Evolutionary conservation across 2,888 invertebrate species (phyloP), one percentile per base, ranked within the genome.

Genomic region (Acleris sparsana): DNA sequence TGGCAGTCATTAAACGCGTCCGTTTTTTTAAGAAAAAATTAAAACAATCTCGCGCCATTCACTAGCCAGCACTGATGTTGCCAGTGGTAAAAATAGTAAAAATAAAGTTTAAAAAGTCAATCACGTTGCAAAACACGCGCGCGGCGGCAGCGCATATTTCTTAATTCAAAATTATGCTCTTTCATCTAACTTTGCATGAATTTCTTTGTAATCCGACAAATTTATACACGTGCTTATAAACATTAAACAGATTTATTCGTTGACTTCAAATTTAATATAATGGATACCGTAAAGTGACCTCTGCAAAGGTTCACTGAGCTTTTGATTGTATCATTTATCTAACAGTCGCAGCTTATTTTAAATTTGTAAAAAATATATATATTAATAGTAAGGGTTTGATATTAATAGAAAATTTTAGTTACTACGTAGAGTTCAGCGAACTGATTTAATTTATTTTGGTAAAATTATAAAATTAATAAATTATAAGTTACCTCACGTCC

Each of bases 111-210:
- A 80, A 72, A 68, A 72, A 67, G 65, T 29, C 59, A 71, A 74
- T 86, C 89, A 89, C 88, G 88, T 89, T 88, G 65, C 72, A 22
- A 51, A 67, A 71, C 87, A 89, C 80, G 86, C 80, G 75, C 73
- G 68, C 69, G 65, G 70, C 44, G 58, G 70, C 80, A 82, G 84
- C 83, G 80, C 83, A 83, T 80, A 77, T 80, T 80, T 85, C 80
- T 76, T 75, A 83, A 80, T 79, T 71, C 72, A 61, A 80, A 81
- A 80, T 82, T 81, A 80, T 82, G 72, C 78, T 73, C 78, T 78
- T 79, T 64, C 69, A 73, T 69, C 68, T 63, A 65, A 52, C 79
- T 84, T 81, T 75, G 70, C 76, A 82, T 81, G 68, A 69, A 67
- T 82, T 81, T 79, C n/a, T 72, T 73, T 70, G 73, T 69, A 73